A percentile compares a stretch with the other conserved stretches of the same genome.
These are phyloP conservation scores for Drosophila nigromelanica DNA, from an alignment of 1,140 invertebrate species.

Conservation along the genomic window DNA sequence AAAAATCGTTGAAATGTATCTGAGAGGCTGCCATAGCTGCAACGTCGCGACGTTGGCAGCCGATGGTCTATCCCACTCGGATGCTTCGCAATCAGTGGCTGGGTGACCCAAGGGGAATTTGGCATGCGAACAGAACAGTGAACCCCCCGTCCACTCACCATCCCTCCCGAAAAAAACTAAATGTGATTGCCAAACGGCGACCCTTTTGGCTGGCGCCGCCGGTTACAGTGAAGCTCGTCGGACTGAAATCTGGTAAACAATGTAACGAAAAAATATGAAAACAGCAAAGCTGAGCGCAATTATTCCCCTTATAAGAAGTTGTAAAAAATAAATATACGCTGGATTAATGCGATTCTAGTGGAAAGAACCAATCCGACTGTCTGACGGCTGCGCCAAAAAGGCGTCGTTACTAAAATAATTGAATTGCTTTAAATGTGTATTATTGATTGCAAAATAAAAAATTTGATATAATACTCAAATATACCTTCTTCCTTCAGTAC, in stretches of 20 bases:
- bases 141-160: background rate
- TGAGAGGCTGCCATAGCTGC: background rate
- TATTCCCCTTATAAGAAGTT: background rate
- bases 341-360: background rate
- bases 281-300: background rate
- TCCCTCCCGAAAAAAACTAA: conserved; percentile 9
- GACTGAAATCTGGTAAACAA: conserved; percentile 22
- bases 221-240: background rate
- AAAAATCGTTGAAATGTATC: conserved; percentile 7
- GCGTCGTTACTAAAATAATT: no score
- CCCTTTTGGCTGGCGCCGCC: conserved; percentile 30
- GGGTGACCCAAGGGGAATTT: background rate
- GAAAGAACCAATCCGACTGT: no score
- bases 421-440: no score
- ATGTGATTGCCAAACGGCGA: conserved; percentile 50
- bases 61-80: conserved; percentile 5
- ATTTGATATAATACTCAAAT: no score
- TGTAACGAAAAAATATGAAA: conserved; percentile 17
- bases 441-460: no score
- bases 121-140: conserved; percentile 5
- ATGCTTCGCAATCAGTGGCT: background rate
- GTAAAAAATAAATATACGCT: background rate
- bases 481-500: no score
- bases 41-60: conserved; percentile 1
- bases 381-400: background rate